Base-by-base conservation (phyloP, 2,797 vertebrate species). In the Pangasius macronema region DNA sequence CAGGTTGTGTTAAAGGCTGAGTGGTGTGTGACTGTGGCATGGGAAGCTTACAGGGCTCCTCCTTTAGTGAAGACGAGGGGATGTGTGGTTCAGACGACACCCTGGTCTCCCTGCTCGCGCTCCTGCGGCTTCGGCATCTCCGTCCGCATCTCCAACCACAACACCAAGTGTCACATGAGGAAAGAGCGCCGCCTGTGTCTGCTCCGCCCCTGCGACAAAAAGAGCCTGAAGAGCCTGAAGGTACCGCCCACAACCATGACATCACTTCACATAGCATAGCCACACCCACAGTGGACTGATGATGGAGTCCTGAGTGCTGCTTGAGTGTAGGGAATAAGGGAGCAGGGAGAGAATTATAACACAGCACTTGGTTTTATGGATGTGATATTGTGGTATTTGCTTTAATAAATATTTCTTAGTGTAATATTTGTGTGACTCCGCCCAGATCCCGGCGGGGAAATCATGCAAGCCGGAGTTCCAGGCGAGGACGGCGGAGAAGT, bases 121-220 rank as follows among this genome's bases (percentile, higher is more conserved):
- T 97, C 97, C 90, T 99, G 98, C 5, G 98, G 96, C 77, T 94
- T 98, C 76, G 98, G 98, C 73, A 97, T 99, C 91, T 99, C 98
- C 14, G 95, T 96, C 36, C 95, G 97, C 0, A 96, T 99, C 89
- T 97, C 96, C 94, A 99, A 99, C 0, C 95, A 98, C 90, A 99
- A 99, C 91, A 90, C 92, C 90, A 97, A 97, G 84, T 99, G 98
- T 91, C 95, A 97, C 94, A 96, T 98, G 97, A 97, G 95, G 87
- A 98, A 95, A 89, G 97, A 98, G 88, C 96, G 93, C 8, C 97
- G 97, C 84, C 91, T 99, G 53, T 99, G 98, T 90, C 96, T 97
- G 86, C 95, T 99, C 85, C 94, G 96, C 88, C 98, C 98, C 1
- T 99, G 98, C 61, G 93, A 96, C 76, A 95, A 93, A 85, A 95